Evolutionary conservation across 1,140 invertebrate genomes (phyloP), one percentile per base, ranked within the genome.

Genomic region (Pseudomyrmex dendroicus): DNA sequence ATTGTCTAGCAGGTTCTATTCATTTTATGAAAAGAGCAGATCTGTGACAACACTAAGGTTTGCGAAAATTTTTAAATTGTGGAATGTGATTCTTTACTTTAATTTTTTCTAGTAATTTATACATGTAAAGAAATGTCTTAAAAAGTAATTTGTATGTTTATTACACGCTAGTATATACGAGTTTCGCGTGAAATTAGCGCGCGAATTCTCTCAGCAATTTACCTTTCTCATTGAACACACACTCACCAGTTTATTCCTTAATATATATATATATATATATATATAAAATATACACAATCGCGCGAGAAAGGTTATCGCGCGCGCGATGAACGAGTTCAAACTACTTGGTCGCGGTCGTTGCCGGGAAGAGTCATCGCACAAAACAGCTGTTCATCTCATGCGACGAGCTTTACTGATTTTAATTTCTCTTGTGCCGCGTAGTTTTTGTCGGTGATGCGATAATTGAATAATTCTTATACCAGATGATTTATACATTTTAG

Each of bases 321-420:
- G 78, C 35, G 35, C 76, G 66, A 78, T 70, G 67, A 78, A 82
- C 62, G 67, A n/a, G 73, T 88, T 88, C 62, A 78, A 85, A 63
- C 35, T 20, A 59, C 72, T 63, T 17, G 61, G 25, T 50, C 68
- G 72, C 66, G 73, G 61, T 80, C 73, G 13, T 73, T n/a, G 54
- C 25, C 25, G 63, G 4, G 48, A 62, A 10, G 48, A 77, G 63
- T 77, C 63, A 77, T 80, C 22, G 54, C 59, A 72, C 44, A 72
- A 87, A 88, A 88, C 83, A 88, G 86, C 68, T 88, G 87, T 87
- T 87, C 67, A 63, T 73, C 67, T 77, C 73, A 66, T 22, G 61
- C 46, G n/a, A 50, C 52, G 76, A 59, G 64, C 44, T 5, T 25
- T 64, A 48, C 48, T 48, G 61, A 73, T 82, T 82, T 74, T 63